Evolutionary conservation across 2,113 vertebrate species (phyloP).

Genomic region (Bettongia penicillata): DNA sequence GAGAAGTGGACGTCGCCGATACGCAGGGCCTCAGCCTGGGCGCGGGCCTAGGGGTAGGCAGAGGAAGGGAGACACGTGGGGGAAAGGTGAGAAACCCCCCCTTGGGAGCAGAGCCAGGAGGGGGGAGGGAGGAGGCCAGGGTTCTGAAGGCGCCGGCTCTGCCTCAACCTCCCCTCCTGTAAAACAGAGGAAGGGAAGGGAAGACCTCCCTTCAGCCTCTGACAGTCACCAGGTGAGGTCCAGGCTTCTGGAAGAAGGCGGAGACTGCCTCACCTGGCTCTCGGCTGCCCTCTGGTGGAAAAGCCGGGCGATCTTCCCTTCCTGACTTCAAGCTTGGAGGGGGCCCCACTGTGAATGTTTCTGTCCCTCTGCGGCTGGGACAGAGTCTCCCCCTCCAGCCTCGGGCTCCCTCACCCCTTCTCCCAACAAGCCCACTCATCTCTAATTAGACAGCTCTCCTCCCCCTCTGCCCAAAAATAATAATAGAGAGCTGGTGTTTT

Average conservation of each 20-base stretch:
- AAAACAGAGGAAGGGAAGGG: background rate
- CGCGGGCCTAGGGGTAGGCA: constrained; percentile 86
- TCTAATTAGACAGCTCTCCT: background rate
- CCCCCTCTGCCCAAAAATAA: no score
- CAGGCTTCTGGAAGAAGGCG: no score
- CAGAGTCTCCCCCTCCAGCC: no score
- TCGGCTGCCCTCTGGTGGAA: background rate
- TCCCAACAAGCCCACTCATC: background rate
- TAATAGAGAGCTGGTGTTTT: no score
- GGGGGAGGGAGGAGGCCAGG: constrained; percentile 9
- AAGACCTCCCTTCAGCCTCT: background rate
- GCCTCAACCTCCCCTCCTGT: no score
- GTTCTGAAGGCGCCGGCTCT: background rate
- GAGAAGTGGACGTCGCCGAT: constrained; percentile 88
- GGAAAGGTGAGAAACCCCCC: background rate
- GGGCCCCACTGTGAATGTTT: no score
- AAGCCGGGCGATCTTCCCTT: background rate
- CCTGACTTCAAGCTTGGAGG: background rate
- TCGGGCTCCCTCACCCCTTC: background rate
- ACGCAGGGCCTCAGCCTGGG: constrained; percentile 89
- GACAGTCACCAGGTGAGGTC: background rate
- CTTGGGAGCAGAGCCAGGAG: background rate
- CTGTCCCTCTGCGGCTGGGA: no score
- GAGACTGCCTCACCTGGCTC: background rate
- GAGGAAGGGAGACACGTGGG: background rate